phyloP scores from a whole-genome alignment of 2,113 vertebrate genomes.

The Carlito syrichta region DNA sequence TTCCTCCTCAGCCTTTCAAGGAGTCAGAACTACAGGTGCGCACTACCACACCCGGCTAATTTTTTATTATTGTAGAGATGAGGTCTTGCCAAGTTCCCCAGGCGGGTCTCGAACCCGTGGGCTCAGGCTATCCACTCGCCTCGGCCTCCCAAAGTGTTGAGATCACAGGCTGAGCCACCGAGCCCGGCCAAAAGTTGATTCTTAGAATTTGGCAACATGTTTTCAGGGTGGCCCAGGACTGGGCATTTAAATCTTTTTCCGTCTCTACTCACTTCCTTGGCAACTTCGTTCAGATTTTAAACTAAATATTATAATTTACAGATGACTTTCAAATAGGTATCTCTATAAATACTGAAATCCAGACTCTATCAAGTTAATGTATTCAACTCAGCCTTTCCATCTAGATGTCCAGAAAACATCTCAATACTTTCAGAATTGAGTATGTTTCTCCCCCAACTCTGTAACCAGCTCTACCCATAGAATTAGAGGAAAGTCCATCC shows the following conservation, averaged over 20 bases:
- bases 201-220: not conserved
- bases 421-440: not conserved
- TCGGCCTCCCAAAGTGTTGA: too few relatives aligned
- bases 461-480: not conserved
- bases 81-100: too few relatives aligned
- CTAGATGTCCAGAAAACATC: not conserved
- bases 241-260: not conserved
- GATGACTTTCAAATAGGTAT: not conserved
- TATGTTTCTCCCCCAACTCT: not conserved
- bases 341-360: not conserved
- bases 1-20: too few relatives aligned
- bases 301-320: not conserved
- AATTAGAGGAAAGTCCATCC: not conserved
- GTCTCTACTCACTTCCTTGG: not conserved
- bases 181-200: too few relatives aligned
- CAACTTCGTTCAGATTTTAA: not conserved
- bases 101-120: too few relatives aligned
- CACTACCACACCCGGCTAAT: too few relatives aligned
- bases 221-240: not conserved
- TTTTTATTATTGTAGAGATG: too few relatives aligned
- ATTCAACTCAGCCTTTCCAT: not conserved
- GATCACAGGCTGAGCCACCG: too few relatives aligned
- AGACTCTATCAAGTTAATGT: not conserved
- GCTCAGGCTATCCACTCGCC: too few relatives aligned
- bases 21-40: too few relatives aligned